Percentiles rank a stretch among this genome's conserved stretches.
These are phyloP conservation scores for Mythimna ferrago DNA, from an alignment of 2,888 invertebrate genomes.

Conservation along the genomic window DNA sequence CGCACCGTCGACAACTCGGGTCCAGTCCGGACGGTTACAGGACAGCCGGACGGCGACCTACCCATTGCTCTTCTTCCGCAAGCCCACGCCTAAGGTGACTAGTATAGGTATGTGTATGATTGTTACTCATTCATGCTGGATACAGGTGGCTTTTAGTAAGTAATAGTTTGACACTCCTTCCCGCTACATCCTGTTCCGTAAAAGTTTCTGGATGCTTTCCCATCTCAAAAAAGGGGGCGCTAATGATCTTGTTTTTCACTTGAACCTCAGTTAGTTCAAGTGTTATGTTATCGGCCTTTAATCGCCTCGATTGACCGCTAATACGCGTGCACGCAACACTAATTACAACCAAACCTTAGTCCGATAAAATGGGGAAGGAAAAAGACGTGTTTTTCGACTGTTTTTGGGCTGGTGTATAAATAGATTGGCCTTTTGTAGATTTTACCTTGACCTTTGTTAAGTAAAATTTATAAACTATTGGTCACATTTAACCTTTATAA, in stretches of 20 bases:
- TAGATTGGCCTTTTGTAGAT: neutral
- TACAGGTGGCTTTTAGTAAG: no score
- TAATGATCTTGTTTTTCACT: constrained; percentile 48
- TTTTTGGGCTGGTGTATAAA: neutral
- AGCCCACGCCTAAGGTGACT: no score
- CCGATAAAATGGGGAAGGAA: neutral
- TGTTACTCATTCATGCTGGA: no score
- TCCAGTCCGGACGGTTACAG: no score
- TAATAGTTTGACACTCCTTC: no score
- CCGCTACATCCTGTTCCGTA: no score
- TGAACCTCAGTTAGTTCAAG: constrained; percentile 25
- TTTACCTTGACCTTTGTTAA: constrained; percentile 29
- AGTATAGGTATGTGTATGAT: no score
- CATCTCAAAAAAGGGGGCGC: no score
- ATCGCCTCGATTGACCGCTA: constrained; percentile 21
- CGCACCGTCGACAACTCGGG: no score
- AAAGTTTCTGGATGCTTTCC: no score
- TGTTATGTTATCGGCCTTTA: constrained; percentile 31
- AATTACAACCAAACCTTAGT: constrained; percentile 3
- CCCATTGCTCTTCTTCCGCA: no score
- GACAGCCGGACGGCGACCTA: no score
- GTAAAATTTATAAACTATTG: neutral
- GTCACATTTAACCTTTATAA: neutral
- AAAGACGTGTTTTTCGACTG: constrained; percentile 25
- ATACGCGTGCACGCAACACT: constrained; percentile 4